These are phyloP conservation scores for Bucco capensis DNA, from an alignment of 2,113 vertebrate genomes.

Conservation along the genomic window DNA sequence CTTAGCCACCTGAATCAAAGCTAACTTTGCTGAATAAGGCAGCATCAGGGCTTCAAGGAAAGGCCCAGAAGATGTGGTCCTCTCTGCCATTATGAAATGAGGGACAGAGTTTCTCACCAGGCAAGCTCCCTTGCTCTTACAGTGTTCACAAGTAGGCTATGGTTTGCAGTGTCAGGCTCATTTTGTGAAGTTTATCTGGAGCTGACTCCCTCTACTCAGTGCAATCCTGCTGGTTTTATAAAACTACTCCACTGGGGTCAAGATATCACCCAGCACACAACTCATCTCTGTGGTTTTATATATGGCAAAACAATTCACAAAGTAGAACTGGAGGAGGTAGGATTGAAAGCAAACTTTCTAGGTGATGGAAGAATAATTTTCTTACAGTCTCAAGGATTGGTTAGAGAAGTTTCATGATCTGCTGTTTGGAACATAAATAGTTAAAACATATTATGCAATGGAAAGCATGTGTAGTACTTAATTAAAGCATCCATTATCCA, in stretches of 20 bases:
- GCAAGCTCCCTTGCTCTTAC: not conserved
- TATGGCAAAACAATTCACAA: not conserved
- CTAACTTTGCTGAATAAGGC: not conserved
- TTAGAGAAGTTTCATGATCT: not conserved
- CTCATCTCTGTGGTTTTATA: not conserved
- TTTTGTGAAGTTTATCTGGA: not conserved
- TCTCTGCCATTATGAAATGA: not conserved
- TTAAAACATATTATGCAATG: not conserved
- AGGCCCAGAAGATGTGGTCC: not conserved
- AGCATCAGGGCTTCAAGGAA: not conserved
- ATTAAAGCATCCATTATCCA: not conserved
- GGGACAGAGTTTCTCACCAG: not conserved
- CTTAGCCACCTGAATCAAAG: not conserved
- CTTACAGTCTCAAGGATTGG: not conserved
- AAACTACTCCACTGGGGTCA: not conserved
- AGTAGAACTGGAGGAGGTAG: not conserved
- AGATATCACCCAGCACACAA: not conserved
- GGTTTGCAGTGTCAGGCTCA: not conserved
- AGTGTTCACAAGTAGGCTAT: not conserved
- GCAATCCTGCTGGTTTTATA: not conserved
- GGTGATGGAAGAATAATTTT: not conserved
- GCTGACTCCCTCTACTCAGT: not conserved
- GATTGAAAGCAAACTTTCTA: not conserved
- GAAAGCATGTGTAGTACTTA: not conserved
- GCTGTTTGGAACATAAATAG: not conserved